Evolutionary conservation across 2,113 vertebrate species (phyloP).

Genomic region (Sminthopsis crassicaudata): DNA sequence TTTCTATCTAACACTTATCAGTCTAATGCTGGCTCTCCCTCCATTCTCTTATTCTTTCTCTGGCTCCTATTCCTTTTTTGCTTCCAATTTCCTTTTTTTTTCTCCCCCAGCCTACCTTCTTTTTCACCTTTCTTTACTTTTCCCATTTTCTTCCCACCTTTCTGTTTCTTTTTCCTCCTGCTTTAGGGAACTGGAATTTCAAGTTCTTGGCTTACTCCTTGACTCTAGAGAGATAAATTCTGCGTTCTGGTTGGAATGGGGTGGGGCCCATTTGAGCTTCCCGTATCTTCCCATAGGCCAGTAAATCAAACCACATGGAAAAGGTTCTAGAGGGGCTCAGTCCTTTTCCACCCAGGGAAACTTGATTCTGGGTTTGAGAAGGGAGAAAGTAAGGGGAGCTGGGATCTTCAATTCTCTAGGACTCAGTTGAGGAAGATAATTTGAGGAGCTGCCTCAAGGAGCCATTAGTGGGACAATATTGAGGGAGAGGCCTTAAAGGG

Average conservation of each 20-base stretch:
- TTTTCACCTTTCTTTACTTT: background rate
- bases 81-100: background rate
- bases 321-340: background rate
- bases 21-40: background rate
- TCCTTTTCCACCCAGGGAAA: background rate
- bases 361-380: background rate
- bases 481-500: background rate
- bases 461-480: background rate
- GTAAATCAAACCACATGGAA: background rate
- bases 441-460: background rate
- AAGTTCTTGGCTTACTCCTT: conserved; percentile 20
- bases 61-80: background rate
- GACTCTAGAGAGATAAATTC: conserved; percentile 4
- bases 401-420: background rate
- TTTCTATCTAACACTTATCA: background rate
- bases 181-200: background rate
- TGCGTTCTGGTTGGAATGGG: background rate
- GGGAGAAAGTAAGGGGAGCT: background rate
- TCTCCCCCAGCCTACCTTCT: background rate
- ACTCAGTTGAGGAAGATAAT: conserved; percentile 33
- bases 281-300: background rate
- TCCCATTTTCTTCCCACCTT: background rate
- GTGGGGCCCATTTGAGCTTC: background rate
- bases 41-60: background rate
- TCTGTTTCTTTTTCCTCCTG: conserved; percentile 24